Evolutionary conservation across 2,888 invertebrate genomes (phyloP), one percentile per base, ranked within the genome.

Genomic region (Eupithecia centaureata): DNA sequence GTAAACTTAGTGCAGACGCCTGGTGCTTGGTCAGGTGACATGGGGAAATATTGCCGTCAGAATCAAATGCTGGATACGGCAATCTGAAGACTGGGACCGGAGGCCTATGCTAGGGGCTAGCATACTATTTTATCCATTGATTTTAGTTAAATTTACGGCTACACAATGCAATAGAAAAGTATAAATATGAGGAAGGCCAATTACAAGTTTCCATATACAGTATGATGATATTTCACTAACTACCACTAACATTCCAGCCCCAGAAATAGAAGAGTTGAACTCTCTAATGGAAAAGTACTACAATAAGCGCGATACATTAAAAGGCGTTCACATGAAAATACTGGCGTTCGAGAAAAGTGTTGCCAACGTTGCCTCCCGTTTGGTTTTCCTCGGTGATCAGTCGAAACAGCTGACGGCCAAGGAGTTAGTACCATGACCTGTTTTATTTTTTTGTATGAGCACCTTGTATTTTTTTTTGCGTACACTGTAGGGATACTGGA

Each of bases 221-320:
- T n/a, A 12, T 22, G 4, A 47, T 47, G 47, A 18, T n/a, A 5
- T n/a, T 2, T 38, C 5, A 47, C 47, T 47, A 47, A 47, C 47
- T 22, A 47, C 47, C 10, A 47, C 28, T 47, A 30, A 33, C 10
- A 32, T 73, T 59, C 30, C 76, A 92, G 93, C 90, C 1, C 89
- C 93, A 0, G 93, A 94, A 73, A 89, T 93, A 38, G 82, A 86
- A 57, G 91, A 93, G 76, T 66, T 93, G 64, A 83, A 89, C 61
- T 65, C 74, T 2, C 74, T 93, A 15, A 79, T 80, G 56, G 76
- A 81, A 25, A 82, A 86, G 65, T 93, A 89, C 80, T 91, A 90
- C 78, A 74, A 76, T 63, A 74, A 82, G 38, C 86, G 91, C 30
- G 88, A 90, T 68, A 82, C 86, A 63, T 70, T 90, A 33, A 90